Conservation (phyloP, 1,140 invertebrate genomes). For the Uloborus diversus region DNA sequence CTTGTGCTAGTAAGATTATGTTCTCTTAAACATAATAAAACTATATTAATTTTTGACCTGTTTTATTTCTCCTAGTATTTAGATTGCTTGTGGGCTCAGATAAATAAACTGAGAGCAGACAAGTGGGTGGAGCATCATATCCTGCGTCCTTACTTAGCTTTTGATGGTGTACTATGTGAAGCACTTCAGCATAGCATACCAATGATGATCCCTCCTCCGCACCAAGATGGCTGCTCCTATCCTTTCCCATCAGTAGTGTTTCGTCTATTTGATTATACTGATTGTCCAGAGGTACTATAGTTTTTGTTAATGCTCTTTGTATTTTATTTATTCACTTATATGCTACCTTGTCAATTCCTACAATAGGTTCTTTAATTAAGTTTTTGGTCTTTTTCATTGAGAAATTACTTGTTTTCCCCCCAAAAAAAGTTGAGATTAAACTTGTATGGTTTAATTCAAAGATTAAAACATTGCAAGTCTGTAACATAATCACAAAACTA, state of each 20-base stretch:
- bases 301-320: no score
- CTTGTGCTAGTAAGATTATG: background rate
- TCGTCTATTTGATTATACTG: conserved; percentile 96
- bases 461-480: no score
- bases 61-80: conserved; percentile 74
- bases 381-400: no score
- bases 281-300: conserved; percentile 90
- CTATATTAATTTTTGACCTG: background rate
- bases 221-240: conserved; percentile 87
- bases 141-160: conserved; percentile 91
- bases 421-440: no score
- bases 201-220: conserved; percentile 84
- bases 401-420: no score
- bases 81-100: conserved; percentile 96
- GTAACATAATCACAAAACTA: no score
- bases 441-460: no score
- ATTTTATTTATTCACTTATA: no score
- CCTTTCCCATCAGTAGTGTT: conserved; percentile 91
- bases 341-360: no score
- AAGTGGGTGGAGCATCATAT: conserved; percentile 99
- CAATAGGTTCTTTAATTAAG: no score
- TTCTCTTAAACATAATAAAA: background rate
- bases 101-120: conserved; percentile 88
- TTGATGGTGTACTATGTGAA: conserved; percentile 94
- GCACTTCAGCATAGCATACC: conserved; percentile 95